Conservation (phyloP, 2,113 vertebrate species). For the Megatriorchis doriae region DNA sequence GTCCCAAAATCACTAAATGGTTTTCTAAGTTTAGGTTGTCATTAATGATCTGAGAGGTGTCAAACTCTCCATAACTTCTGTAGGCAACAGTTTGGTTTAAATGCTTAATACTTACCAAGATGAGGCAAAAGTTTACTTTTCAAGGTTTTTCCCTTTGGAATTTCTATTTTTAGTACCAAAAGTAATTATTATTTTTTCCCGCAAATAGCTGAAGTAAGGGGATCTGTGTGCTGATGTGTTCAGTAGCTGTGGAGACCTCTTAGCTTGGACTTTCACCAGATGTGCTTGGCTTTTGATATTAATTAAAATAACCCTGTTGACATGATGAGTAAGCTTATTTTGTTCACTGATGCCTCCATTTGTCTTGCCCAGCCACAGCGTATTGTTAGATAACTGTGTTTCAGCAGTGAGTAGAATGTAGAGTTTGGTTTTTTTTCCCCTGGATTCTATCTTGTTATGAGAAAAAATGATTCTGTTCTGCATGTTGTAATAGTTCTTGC, state of each 20-base stretch:
- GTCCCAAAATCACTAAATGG: not conserved
- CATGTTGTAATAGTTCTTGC: not conserved
- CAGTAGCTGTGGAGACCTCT: not conserved
- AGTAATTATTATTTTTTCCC: not conserved
- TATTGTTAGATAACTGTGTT: not conserved
- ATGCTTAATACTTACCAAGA: not conserved
- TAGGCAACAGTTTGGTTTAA: not conserved
- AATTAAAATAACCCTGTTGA: not conserved
- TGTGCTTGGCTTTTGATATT: not conserved
- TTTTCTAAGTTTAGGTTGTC: not conserved
- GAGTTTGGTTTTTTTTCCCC: too few relatives aligned
- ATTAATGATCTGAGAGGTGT: not conserved
- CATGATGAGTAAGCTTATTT: not conserved
- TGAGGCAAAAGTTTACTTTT: not conserved
- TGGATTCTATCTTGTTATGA: not conserved
- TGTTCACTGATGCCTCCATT: not conserved
- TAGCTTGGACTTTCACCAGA: not conserved
- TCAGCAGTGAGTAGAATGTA: not conserved
- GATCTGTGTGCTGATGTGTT: not conserved
- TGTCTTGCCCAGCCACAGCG: not conserved
- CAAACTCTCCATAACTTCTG: not conserved
- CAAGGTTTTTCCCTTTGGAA: not conserved
- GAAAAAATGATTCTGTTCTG: not conserved
- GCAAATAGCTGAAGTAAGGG: not conserved
- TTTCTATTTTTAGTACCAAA: not conserved